Percentiles rank a stretch among this genome's conserved stretches.
Conservation (phyloP, 2,113 vertebrate genomes). For the Takifugu flavidus region DNA sequence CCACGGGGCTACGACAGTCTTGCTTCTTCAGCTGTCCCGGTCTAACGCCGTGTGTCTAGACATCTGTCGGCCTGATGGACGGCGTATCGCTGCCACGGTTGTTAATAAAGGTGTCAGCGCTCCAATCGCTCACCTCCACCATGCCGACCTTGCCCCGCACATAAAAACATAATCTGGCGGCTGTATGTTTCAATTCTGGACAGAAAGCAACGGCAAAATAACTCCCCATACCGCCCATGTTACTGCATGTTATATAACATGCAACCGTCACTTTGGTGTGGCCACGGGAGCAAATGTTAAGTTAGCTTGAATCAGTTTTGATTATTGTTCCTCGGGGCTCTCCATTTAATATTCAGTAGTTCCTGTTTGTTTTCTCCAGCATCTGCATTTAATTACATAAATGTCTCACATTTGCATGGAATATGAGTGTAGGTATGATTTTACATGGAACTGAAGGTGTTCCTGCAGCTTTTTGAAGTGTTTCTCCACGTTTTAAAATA, state of each 20-base stretch:
- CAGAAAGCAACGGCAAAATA: not conserved
- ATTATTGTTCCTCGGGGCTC: not conserved
- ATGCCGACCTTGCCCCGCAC: conserved; percentile 23
- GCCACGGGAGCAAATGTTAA: not conserved
- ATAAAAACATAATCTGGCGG: conserved; percentile 13
- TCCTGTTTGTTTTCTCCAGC: too few relatives aligned
- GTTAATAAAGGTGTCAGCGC: conserved; percentile 37
- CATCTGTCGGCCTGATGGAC: conserved; percentile 38
- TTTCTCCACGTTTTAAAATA: conserved; percentile 44
- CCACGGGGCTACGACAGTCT: not conserved
- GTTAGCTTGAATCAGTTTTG: not conserved
- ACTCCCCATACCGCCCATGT: not conserved
- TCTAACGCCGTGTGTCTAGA: conserved; percentile 6
- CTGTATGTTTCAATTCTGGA: conserved; percentile 9
- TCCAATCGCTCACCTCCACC: conserved; percentile 25
- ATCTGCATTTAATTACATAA: too few relatives aligned
- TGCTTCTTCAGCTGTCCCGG: conserved; percentile 11
- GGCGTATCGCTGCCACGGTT: conserved; percentile 14
- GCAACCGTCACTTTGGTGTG: not conserved
- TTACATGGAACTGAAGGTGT: conserved; percentile 36
- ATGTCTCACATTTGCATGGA: not conserved
- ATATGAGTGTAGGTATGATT: not conserved
- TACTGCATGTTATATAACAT: too few relatives aligned
- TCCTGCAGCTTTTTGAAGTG: conserved; percentile 15
- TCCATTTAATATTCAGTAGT: not conserved